Percentiles rank a stretch among this genome's conserved stretches.
Conservation (phyloP, 2,113 vertebrate species). For the Oxyura jamaicensis region DNA sequence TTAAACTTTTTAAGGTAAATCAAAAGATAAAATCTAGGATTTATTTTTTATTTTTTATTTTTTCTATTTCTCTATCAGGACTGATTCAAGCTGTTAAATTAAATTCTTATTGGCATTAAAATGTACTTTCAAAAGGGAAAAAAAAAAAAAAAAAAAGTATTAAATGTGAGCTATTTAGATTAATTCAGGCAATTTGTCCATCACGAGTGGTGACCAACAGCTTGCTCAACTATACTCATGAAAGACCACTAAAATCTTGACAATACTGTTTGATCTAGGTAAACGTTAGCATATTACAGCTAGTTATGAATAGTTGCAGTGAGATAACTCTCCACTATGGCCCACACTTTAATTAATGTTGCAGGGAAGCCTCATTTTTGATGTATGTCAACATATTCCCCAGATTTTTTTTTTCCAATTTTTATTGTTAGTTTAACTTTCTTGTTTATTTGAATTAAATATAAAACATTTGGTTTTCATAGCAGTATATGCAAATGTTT, state of each 20-base stretch:
- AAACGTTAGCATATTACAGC: neutral
- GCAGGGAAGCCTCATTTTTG: neutral
- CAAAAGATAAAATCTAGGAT: neutral
- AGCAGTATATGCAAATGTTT: conserved; percentile 57
- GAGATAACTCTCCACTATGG: neutral
- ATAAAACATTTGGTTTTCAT: conserved; percentile 55
- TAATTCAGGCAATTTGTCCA: neutral
- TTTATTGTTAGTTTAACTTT: conserved; percentile 52
- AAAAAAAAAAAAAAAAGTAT: neutral
- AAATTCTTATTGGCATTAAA: neutral
- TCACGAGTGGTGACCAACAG: neutral
- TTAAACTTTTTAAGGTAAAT: neutral
- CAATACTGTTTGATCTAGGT: neutral
- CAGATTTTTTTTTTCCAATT: conserved; percentile 15
- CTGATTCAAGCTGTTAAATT: neutral
- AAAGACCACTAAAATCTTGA: neutral
- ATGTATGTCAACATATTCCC: neutral
- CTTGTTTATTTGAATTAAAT: conserved; percentile 42
- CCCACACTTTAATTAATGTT: neutral
- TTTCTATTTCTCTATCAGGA: neutral
- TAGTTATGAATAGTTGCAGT: neutral
- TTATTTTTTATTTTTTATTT: neutral
- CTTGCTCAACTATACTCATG: neutral
- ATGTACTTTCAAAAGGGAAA: neutral
- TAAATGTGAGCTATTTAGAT: neutral